These are phyloP conservation scores for Emberiza fucata DNA, from an alignment of 2,113 vertebrate species.

Conservation along the genomic window DNA sequence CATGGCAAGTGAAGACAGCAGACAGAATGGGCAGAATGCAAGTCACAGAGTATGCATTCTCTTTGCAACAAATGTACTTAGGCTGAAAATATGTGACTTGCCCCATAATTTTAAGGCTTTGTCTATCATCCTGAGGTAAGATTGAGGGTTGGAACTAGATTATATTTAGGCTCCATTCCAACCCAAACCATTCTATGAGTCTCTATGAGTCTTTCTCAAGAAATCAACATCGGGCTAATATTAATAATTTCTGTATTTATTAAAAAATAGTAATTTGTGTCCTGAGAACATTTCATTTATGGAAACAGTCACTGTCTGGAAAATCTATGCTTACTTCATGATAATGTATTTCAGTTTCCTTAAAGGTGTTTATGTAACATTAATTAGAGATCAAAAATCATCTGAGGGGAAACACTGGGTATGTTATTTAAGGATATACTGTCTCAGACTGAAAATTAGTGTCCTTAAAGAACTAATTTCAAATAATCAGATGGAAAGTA, in stretches of 20 bases:
- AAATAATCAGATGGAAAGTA: not conserved
- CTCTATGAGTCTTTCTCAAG: not conserved
- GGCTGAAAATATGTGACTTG: not conserved
- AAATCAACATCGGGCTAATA: not conserved
- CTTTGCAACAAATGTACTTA: not conserved
- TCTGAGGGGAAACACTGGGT: not conserved
- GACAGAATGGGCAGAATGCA: not conserved
- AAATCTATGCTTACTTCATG: not conserved
- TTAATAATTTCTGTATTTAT: not conserved
- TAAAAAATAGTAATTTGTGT: not conserved
- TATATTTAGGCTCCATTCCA: not conserved
- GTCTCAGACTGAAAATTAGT: not conserved
- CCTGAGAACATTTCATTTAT: not conserved
- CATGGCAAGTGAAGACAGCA: not conserved
- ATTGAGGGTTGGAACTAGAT: not conserved
- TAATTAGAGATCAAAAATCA: constrained; percentile 6
- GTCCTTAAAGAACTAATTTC: not conserved
- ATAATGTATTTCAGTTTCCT: not conserved
- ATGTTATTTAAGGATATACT: not conserved
- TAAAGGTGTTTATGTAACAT: not conserved
- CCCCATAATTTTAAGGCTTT: not conserved
- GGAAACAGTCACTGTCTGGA: not conserved
- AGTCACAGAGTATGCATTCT: not conserved
- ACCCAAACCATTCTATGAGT: not conserved
- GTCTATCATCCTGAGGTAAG: not conserved